Base-by-base conservation (phyloP, 2,888 invertebrate species). In the Stenodema calcarata region DNA sequence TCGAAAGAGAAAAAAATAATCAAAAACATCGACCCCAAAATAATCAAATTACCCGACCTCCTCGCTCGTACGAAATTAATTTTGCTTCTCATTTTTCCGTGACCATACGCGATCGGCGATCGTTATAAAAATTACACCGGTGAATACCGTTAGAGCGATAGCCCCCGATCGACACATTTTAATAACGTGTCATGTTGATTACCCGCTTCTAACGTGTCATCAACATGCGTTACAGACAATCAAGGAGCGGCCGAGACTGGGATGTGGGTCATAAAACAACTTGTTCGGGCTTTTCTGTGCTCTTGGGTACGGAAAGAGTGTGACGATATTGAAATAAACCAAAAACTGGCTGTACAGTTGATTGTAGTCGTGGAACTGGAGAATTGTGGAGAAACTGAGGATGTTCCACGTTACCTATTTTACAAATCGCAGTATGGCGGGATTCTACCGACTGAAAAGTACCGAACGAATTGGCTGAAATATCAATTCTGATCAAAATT, bases 151-250 rank as follows among this genome's bases (percentile, higher is more conserved):
- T 73, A 35, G 73, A 41, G 14, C 30, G 73, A 73, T 73, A 73
- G 73, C 27, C 69, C 28, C 41, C 35, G 73, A 73, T 73, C 73
- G 73, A 73, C 73, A 73, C 73, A 30, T 73, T 73, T 73, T 73
- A 73, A 73, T 73, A 73, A 73, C 73, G 73, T 73, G 35, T 35
- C 73, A 73, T 73, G 35, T 73, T 18, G 35, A 73, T 73, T 30
- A 2, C 30, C 35, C 35, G 35, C 73, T 9, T 73, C 35, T 9
- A 73, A 73, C 35, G 73, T 73, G 73, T 73, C 35, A 35, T 73
- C 73, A 23, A 23, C 18, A 2, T n/a, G n/a, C n/a, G n/a, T n/a
- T n/a, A n/a, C n/a, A n/a, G n/a, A n/a, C n/a, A n/a, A n/a, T n/a
- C n/a, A n/a, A n/a, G n/a, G n/a, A n/a, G n/a, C n/a, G n/a, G n/a